phyloP scores from a whole-genome alignment of 2,113 vertebrate species.

The Alouatta palliata region DNA sequence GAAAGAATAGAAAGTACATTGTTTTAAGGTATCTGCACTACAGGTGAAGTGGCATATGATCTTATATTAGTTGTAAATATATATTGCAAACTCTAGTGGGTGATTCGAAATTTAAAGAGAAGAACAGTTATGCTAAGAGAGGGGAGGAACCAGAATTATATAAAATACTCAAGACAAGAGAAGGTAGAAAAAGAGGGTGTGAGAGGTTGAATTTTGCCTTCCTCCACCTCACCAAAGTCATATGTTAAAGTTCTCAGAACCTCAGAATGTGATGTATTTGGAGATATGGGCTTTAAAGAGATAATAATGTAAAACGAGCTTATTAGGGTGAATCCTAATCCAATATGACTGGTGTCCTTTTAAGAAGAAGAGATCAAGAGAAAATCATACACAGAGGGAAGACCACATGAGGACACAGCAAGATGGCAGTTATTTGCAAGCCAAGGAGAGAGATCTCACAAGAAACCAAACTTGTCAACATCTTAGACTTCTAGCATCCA shows the following conservation, averaged over 20 bases:
- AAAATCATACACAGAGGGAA: background rate
- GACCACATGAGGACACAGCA: background rate
- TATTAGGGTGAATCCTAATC: background rate
- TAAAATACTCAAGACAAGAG: background rate
- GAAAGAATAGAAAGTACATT: background rate
- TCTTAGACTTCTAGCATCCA: background rate
- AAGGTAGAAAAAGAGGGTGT: background rate
- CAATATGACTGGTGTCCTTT: background rate
- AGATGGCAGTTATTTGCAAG: background rate
- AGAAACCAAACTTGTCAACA: background rate
- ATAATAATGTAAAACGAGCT: background rate
- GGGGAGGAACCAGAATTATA: background rate
- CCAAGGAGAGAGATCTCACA: background rate
- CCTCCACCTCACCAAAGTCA: background rate
- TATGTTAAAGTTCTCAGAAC: background rate
- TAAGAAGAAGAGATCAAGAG: background rate
- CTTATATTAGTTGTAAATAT: background rate
- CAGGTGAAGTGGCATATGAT: background rate
- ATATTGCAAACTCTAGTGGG: background rate
- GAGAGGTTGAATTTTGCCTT: background rate
- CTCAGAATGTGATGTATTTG: background rate
- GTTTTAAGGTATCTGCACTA: background rate
- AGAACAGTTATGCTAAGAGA: background rate
- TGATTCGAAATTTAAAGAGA: background rate
- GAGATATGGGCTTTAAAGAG: background rate